phyloP scores from a whole-genome alignment of 2,113 vertebrate genomes.

The Planiliza haematocheilus region DNA sequence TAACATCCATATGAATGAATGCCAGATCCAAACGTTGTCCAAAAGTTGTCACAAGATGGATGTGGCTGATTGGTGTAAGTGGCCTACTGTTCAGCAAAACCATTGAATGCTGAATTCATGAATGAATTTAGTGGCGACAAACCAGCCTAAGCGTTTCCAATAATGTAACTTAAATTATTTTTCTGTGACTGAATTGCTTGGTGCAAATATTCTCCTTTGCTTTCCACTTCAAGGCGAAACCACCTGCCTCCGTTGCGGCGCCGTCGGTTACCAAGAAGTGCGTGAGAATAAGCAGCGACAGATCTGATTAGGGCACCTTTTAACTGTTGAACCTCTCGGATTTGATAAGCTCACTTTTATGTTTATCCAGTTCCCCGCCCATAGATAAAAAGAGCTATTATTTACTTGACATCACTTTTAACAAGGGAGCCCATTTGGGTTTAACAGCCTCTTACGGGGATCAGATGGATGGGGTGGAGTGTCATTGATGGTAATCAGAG shows the following conservation, averaged over 20 bases:
- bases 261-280: conserved; percentile 9
- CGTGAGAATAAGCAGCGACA: conserved; percentile 15
- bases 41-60: too few species aligned
- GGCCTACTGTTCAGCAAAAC: too few species aligned
- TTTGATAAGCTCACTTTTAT: conserved; percentile 61
- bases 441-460: conserved; percentile 74
- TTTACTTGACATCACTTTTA: conserved; percentile 72
- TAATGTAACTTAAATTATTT: too few species aligned
- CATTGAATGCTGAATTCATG: too few species aligned
- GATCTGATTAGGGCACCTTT: conserved; percentile 60
- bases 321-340: conserved; percentile 57
- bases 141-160: too few species aligned
- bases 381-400: conserved; percentile 69
- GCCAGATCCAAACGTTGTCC: too few species aligned
- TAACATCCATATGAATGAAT: too few species aligned
- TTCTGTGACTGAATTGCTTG: too few species aligned
- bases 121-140: too few species aligned
- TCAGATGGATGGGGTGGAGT: conserved; percentile 72
- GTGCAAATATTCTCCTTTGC: too few species aligned
- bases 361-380: conserved; percentile 63
- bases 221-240: conserved; percentile 14
- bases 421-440: conserved; percentile 60
- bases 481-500: conserved; percentile 74
- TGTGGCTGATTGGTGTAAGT: too few species aligned
- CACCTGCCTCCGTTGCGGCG: background rate